Evolutionary conservation across 2,113 vertebrate species (phyloP).

Genomic region (Proterorhinus semilunaris): DNA sequence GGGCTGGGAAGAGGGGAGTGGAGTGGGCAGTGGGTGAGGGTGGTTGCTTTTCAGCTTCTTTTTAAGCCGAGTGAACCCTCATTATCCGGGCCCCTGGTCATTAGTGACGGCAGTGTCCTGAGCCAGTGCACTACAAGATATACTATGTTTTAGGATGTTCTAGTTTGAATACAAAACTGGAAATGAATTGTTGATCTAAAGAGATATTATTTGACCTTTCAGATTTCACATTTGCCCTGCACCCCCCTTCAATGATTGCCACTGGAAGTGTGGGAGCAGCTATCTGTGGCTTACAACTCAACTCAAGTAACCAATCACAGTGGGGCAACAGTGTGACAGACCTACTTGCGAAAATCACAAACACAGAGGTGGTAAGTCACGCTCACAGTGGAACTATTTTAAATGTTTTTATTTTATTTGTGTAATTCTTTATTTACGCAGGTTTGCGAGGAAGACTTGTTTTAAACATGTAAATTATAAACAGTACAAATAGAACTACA

Average conservation of each 20-base stretch:
- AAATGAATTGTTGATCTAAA: slow-evolving; percentile 17
- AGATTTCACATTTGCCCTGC: slow-evolving; percentile 97
- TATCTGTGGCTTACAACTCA: slow-evolving; percentile 91
- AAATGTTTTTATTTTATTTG: too few species aligned
- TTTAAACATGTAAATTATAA: too few species aligned
- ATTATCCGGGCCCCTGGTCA: slow-evolving; percentile 73
- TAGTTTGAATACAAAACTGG: slow-evolving; percentile 44
- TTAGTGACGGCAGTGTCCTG: slow-evolving; percentile 64
- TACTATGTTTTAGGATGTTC: slow-evolving; percentile 62
- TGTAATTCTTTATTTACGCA: too few species aligned
- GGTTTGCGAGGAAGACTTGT: too few species aligned
- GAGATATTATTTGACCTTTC: slow-evolving; percentile 24
- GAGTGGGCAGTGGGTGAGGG: slow-evolving; percentile 52
- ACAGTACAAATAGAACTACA: too few species aligned
- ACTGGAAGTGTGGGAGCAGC: slow-evolving; percentile 94
- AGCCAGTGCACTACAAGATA: slow-evolving; percentile 52
- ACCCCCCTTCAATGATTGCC: slow-evolving; percentile 96
- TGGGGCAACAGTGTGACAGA: slow-evolving; percentile 85
- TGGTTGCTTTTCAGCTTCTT: slow-evolving; percentile 73
- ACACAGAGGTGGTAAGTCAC: slow-evolving; percentile 93
- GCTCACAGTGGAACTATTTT: background rate
- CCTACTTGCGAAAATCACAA: slow-evolving; percentile 94
- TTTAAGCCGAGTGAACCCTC: slow-evolving; percentile 77
- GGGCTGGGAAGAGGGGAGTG: slow-evolving; percentile 44
- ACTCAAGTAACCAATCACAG: slow-evolving; percentile 80